Conservation (phyloP, 2,113 vertebrate genomes). For the Pogonocichla stellata region DNA sequence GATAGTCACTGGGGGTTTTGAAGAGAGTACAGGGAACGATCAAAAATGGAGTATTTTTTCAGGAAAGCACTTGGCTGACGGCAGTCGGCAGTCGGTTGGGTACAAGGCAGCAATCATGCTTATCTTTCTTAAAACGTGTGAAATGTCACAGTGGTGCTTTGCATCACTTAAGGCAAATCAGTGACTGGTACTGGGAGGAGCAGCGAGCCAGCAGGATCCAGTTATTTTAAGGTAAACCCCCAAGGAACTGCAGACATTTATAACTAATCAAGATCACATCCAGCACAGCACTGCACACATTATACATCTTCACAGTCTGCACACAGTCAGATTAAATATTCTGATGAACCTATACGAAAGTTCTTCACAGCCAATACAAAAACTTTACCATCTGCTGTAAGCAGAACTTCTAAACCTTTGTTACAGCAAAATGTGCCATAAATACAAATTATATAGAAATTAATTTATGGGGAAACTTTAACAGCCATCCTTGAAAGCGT, state of each 20-base stretch:
- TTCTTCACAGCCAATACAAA: not conserved
- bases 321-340: not conserved
- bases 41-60: not conserved
- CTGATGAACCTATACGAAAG: not conserved
- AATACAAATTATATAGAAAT: not conserved
- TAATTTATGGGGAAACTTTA: not conserved
- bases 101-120: not conserved
- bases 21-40: not conserved
- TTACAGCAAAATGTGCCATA: not conserved
- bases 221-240: not conserved
- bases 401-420: not conserved
- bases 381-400: not conserved
- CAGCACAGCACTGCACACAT: accelerated
- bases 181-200: not conserved
- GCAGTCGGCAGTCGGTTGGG: not conserved
- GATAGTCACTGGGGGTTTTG: not conserved
- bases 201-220: not conserved
- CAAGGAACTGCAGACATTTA: not conserved
- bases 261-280: not conserved
- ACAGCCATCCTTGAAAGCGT: not conserved
- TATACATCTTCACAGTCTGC: not conserved
- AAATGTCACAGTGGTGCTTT: not conserved
- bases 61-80: not conserved
- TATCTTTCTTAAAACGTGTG: not conserved
- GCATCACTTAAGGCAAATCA: not conserved